Evolutionary conservation across 1,140 invertebrate genomes (phyloP).

Genomic region (Drosophila pectinifera): DNA sequence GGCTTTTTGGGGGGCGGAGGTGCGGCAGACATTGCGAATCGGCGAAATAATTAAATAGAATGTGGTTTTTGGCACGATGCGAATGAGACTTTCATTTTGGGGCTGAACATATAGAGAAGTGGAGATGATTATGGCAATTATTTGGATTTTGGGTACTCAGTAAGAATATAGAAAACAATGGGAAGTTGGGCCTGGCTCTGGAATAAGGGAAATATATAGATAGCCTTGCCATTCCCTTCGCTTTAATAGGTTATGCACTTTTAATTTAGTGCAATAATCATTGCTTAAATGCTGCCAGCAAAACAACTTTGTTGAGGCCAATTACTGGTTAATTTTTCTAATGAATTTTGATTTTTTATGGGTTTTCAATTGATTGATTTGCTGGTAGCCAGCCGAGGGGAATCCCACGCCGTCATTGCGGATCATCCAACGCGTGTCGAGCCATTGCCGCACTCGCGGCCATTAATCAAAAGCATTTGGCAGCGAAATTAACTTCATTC

Average conservation of each 20-base stretch:
- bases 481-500: constrained; percentile 34
- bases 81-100: constrained; percentile 20
- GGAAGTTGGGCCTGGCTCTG: too few relatives aligned
- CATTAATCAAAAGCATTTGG: constrained; percentile 57
- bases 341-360: constrained; percentile 42
- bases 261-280: not conserved
- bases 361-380: constrained; percentile 71
- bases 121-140: not conserved
- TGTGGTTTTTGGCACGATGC: constrained; percentile 33
- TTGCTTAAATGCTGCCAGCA: not conserved
- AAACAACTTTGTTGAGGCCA: constrained; percentile 5
- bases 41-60: constrained; percentile 55
- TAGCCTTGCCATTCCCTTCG: too few relatives aligned
- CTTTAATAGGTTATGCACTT: not conserved
- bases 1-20: constrained; percentile 42
- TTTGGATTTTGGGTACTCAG: too few relatives aligned
- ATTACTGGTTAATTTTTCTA: constrained; percentile 41
- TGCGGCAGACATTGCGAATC: constrained; percentile 45
- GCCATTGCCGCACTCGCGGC: constrained; percentile 47
- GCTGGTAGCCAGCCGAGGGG: constrained; percentile 23
- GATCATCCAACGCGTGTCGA: constrained; percentile 52
- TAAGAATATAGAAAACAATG: too few relatives aligned
- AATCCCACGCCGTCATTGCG: constrained; percentile 50
- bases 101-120: not conserved
- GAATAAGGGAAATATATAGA: too few relatives aligned